Conservation (phyloP, 1,140 invertebrate genomes). For the Nasonia longicornis region DNA sequence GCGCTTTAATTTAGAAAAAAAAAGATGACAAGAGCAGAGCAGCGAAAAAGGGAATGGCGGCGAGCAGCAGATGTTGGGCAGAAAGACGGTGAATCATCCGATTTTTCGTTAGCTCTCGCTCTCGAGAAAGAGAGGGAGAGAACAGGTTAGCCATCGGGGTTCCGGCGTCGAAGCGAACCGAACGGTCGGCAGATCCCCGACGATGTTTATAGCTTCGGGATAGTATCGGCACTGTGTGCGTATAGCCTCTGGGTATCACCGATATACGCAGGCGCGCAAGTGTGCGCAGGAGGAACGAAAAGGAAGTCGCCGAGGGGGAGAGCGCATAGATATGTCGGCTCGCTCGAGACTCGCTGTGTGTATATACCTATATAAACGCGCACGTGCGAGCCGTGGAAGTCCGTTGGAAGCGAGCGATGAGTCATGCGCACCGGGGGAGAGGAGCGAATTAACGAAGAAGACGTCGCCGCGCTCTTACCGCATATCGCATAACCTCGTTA, state of each 20-base stretch:
- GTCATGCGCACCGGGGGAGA: conserved; percentile 51
- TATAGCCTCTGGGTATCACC: too few relatives aligned
- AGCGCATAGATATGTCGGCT: conserved; percentile 5
- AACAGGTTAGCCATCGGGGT: conserved; percentile 39
- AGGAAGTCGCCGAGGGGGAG: not conserved
- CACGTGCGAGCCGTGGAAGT: conserved; percentile 3
- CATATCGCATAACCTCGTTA: conserved; percentile 58
- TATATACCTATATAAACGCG: not conserved
- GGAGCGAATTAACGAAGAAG: conserved; percentile 51
- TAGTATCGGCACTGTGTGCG: not conserved
- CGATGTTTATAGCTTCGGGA: conserved; percentile 39
- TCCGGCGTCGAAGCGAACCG: conserved; percentile 25
- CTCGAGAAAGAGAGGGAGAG: conserved; percentile 17
- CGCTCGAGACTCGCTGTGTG: not conserved
- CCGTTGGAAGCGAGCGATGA: conserved; percentile 56
- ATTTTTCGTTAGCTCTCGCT: conserved; percentile 35
- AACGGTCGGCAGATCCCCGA: conserved; percentile 5
- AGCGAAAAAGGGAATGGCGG: not conserved
- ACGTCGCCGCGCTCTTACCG: conserved; percentile 33
- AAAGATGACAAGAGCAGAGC: not conserved
- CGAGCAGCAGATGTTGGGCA: conserved; percentile 14
- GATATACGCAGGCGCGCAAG: not conserved
- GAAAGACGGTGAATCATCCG: conserved; percentile 42
- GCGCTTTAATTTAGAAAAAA: conserved; percentile 9
- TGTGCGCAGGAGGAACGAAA: not conserved